Evolutionary conservation across 2,113 vertebrate species (phyloP).

Genomic region (Tauraco erythrolophus): DNA sequence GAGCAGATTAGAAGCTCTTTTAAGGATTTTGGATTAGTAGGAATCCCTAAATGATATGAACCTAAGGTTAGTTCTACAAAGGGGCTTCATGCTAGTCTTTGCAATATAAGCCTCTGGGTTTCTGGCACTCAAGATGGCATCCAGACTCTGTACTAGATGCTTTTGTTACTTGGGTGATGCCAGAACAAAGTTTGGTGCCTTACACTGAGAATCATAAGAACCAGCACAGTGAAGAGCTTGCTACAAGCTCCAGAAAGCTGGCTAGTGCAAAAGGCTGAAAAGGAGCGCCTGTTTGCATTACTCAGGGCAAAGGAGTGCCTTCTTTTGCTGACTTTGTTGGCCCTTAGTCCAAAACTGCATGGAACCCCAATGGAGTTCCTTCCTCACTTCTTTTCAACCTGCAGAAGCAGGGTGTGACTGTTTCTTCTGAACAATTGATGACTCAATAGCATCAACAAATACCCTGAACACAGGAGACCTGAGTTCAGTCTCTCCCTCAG

Average conservation of each 20-base stretch:
- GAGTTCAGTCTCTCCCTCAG: not conserved
- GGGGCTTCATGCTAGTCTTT: not conserved
- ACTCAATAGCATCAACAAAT: not conserved
- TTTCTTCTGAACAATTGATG: not conserved
- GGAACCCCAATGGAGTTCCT: not conserved
- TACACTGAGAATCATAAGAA: not conserved
- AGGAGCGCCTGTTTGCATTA: not conserved
- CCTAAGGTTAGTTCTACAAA: slow-evolving; percentile 5
- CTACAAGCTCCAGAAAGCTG: not conserved
- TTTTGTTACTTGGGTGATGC: not conserved
- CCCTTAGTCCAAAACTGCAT: not conserved
- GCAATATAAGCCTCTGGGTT: not conserved
- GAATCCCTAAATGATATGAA: slow-evolving; percentile 4
- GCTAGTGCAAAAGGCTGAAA: not conserved
- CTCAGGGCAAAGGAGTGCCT: not conserved
- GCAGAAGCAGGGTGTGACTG: not conserved
- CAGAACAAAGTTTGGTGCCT: not conserved
- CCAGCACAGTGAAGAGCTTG: not conserved
- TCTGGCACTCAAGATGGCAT: not conserved
- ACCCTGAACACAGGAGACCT: not conserved
- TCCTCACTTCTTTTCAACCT: not conserved
- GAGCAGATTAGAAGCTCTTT: slow-evolving; percentile 38
- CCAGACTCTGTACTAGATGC: not conserved
- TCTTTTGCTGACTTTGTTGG: not conserved
- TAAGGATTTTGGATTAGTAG: slow-evolving; percentile 28